Base-by-base conservation (phyloP, 1,140 invertebrate species). In the Anastatus disparis region DNA sequence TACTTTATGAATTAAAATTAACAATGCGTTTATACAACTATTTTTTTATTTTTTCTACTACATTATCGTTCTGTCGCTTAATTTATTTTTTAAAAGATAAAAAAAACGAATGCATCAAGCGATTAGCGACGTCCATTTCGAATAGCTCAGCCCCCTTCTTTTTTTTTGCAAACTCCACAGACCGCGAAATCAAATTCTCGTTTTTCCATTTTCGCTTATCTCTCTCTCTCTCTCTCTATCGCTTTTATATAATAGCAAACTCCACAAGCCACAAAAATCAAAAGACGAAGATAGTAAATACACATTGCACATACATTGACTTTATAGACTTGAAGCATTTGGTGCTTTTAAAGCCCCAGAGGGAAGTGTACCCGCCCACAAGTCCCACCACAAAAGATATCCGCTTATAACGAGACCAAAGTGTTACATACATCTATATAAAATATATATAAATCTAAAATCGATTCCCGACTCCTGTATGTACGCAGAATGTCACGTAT, bases 301-400 rank as follows among this genome's bases (percentile, higher is more conserved):
- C 50, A 53, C 12, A 26, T 17, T n/a, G n/a, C n/a, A n/a, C n/a
- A n/a, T n/a, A n/a, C n/a, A n/a, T n/a, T n/a, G n/a, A n/a, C n/a
- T n/a, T n/a, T n/a, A n/a, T n/a, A n/a, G n/a, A n/a, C n/a, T n/a
- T n/a, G n/a, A n/a, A n/a, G 81, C 83, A 84, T 81, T 84, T 85
- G 83, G 83, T 80, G 78, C 81, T 85, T 83, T 80, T 79, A 78
- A 27, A 24, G 27, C 24, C 24, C 81, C 77, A 70, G 77, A 76
- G 80, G 82, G 78, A 80, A 82, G 78, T 80, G 75, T 76, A 81
- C 79, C 78, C 83, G 82, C 84, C 83, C 81, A 83, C 79, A 80
- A 75, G n/a, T 77, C 75, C 75, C 78, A 77, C 79, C 82, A 85
- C 84, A 85, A 85, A 85, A 85, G 82, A 85, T 85, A 85, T 85